A percentile compares a stretch with the other conserved stretches of the same genome.
These are phyloP conservation scores for Tricholauxania praeusta DNA, from an alignment of 2,888 invertebrate genomes.

Conservation along the genomic window DNA sequence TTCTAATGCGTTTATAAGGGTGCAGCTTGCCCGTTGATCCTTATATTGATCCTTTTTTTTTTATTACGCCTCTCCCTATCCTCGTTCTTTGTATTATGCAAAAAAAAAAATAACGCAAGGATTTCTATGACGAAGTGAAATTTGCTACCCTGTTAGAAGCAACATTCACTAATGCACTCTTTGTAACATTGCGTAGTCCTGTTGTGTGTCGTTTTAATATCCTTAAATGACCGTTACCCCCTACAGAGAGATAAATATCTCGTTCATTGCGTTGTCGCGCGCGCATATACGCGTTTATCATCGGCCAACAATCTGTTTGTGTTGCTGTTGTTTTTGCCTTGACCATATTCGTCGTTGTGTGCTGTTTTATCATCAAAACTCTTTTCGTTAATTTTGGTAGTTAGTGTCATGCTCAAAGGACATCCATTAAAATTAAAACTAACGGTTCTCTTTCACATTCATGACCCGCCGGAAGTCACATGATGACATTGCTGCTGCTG, in stretches of 20 bases:
- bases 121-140: background rate
- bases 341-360: background rate
- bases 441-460: conserved; percentile 15
- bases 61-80: no score
- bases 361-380: background rate
- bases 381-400: conserved; percentile 39
- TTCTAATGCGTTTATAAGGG: no score
- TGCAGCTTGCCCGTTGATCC: no score
- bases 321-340: conserved; percentile 1
- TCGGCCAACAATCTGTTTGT: conserved; percentile 33
- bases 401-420: conserved; percentile 41
- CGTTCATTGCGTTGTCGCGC: conserved; percentile 34
- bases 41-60: no score
- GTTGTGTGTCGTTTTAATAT: conserved; percentile 31
- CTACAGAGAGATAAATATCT: conserved; percentile 49
- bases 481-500: background rate
- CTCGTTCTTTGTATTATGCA: background rate
- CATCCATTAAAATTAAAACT: conserved; percentile 43
- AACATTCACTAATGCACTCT: no score
- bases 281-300: conserved; percentile 39
- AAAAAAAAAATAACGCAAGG: background rate
- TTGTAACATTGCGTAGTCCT: no score
- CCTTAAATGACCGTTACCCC: conserved; percentile 46
- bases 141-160: background rate
- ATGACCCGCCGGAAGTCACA: conserved; percentile 4